Percentiles rank a stretch among this genome's conserved stretches.
Evolutionary conservation across 2,113 vertebrate genomes (phyloP).

Genomic region (Merops nubicus): DNA sequence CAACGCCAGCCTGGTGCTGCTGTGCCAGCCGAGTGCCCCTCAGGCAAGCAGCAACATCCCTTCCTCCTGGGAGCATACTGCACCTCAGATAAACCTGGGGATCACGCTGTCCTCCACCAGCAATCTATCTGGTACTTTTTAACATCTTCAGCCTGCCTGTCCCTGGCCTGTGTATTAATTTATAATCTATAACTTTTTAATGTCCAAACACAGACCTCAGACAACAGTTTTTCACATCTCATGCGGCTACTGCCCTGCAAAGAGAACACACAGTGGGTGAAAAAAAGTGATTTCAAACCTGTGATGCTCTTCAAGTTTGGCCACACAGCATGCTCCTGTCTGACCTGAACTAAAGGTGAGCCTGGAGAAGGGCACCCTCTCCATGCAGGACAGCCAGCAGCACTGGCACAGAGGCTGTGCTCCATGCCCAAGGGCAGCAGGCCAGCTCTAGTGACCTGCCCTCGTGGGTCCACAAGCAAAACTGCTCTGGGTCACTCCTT

Average conservation of each 20-base stretch:
- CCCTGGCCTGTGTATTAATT: neutral
- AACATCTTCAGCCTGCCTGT: neutral
- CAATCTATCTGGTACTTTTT: neutral
- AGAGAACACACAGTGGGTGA: neutral
- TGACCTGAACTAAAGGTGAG: neutral
- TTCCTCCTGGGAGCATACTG: neutral
- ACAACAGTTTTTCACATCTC: neutral
- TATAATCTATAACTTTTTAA: neutral
- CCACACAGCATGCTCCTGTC: neutral
- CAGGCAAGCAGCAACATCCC: neutral
- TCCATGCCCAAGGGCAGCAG: neutral
- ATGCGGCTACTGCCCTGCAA: neutral
- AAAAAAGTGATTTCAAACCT: neutral
- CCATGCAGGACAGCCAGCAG: neutral
- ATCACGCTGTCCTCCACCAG: neutral
- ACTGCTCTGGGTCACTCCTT: neutral
- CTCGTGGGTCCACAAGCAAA: neutral
- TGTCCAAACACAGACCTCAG: neutral
- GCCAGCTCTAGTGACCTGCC: neutral
- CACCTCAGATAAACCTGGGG: neutral
- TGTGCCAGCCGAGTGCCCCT: neutral
- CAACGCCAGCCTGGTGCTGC: too few species aligned
- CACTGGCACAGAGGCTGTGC: accelerated
- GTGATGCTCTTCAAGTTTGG: neutral
- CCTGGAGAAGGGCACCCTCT: neutral